These are phyloP conservation scores for Crotalus horridus DNA, from an alignment of 2,113 vertebrate genomes.

Conservation along the genomic window DNA sequence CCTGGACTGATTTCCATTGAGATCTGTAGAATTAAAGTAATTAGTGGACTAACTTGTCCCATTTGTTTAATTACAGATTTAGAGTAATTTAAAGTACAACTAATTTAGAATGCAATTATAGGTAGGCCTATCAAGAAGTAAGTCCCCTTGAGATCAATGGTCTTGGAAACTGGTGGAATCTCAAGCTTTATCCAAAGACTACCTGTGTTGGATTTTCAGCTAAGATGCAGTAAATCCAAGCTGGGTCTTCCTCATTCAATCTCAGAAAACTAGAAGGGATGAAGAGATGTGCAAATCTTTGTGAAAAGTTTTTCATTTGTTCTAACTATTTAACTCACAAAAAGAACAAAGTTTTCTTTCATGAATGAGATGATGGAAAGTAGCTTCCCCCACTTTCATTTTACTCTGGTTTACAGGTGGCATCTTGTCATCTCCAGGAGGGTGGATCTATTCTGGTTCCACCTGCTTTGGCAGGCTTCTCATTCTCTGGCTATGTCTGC, in stretches of 20 bases:
- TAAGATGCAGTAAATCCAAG: background rate
- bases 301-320: background rate
- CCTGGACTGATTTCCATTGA: background rate
- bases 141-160: background rate
- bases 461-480: background rate
- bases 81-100: background rate
- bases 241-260: background rate
- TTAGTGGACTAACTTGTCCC: background rate
- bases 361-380: background rate
- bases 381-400: background rate
- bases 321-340: background rate
- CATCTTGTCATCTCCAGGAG: background rate
- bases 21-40: background rate
- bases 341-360: background rate
- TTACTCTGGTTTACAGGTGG: background rate
- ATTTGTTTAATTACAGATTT: background rate
- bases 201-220: background rate
- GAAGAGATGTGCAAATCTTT: background rate
- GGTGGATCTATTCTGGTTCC: background rate
- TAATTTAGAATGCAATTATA: background rate
- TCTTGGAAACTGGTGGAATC: background rate
- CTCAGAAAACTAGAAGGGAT: background rate
- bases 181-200: background rate
- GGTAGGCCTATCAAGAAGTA: background rate
- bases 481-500: background rate